Percentiles rank a stretch among this genome's conserved stretches.
Evolutionary conservation across 2,797 vertebrate genomes (phyloP).

Genomic region (Poeciliopsis paucimaculata): DNA sequence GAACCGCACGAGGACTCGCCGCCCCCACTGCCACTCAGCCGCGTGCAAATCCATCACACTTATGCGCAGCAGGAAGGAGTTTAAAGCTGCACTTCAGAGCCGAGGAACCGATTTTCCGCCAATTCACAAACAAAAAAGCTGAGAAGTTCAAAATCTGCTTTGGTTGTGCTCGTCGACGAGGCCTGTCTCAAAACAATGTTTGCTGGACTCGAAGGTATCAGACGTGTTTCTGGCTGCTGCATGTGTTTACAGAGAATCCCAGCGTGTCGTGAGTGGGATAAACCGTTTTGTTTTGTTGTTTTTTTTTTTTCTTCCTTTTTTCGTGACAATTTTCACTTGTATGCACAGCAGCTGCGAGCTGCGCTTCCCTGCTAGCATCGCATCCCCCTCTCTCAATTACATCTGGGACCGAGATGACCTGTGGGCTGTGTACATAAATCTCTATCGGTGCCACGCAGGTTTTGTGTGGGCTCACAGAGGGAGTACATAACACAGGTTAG

Average conservation of each 20-base stretch:
- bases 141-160: slow-evolving; percentile 50
- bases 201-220: slow-evolving; percentile 14
- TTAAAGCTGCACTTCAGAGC: slow-evolving; percentile 68
- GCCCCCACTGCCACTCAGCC: slow-evolving; percentile 64
- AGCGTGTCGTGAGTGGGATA: slow-evolving; percentile 35
- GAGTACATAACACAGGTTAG: slow-evolving; percentile 19
- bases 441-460: slow-evolving; percentile 19
- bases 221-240: slow-evolving; percentile 18
- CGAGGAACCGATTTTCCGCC: slow-evolving; percentile 44
- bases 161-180: slow-evolving; percentile 45
- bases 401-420: slow-evolving; percentile 49
- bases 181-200: slow-evolving; percentile 25
- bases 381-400: slow-evolving; percentile 49
- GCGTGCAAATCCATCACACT: slow-evolving; percentile 74
- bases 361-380: slow-evolving; percentile 19
- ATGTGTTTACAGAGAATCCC: slow-evolving; percentile 30
- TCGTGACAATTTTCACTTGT: slow-evolving; percentile 57
- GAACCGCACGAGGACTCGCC: slow-evolving; percentile 39
- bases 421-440: slow-evolving; percentile 43
- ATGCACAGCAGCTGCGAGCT: slow-evolving; percentile 31
- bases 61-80: slow-evolving; percentile 69
- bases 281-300: not conserved
- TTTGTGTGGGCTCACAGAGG: slow-evolving; percentile 13
- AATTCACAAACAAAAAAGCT: slow-evolving; percentile 51
- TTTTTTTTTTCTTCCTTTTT: slow-evolving; percentile 8